A percentile compares a stretch with the other conserved stretches of the same genome.
phyloP scores from a whole-genome alignment of 2,888 invertebrate genomes.

The Blastobasis lacticolella region DNA sequence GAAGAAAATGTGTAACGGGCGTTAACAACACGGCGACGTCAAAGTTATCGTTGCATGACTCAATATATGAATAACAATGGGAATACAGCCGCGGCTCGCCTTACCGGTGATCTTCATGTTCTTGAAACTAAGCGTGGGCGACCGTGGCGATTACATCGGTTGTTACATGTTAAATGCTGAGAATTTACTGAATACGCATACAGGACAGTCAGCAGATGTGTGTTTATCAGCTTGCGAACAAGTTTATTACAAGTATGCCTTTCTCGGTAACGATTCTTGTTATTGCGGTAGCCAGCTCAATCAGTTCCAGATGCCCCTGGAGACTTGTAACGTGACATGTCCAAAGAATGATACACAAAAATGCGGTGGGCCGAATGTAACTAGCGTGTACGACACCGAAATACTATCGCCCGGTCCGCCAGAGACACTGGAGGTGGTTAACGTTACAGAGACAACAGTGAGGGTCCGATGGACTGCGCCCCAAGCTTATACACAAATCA shows the following conservation, averaged over 20 bases:
- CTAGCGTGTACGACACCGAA: slow-evolving; percentile 81
- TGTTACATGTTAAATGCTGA: slow-evolving; percentile 49
- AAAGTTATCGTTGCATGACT: slow-evolving; percentile 7
- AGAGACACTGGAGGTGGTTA: slow-evolving; percentile 69
- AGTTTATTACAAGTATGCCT: slow-evolving; percentile 60
- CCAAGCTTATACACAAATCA: slow-evolving; percentile 66
- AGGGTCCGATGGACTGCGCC: slow-evolving; percentile 75
- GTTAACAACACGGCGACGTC: slow-evolving; percentile 7
- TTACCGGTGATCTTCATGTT: slow-evolving; percentile 25
- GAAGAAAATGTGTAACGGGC: slow-evolving; percentile 12
- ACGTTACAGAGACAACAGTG: slow-evolving; percentile 77
- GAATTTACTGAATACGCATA: slow-evolving; percentile 53
- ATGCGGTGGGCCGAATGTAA: slow-evolving; percentile 80
- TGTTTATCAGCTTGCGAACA: slow-evolving; percentile 63
- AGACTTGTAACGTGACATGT: slow-evolving; percentile 74
- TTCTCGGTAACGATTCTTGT: slow-evolving; percentile 60
- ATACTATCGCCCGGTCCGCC: slow-evolving; percentile 81
- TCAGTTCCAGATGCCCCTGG: slow-evolving; percentile 50
- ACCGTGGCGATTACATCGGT: slow-evolving; percentile 61
- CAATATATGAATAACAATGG: slow-evolving; percentile 45
- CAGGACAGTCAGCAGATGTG: slow-evolving; percentile 63
- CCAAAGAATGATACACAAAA: slow-evolving; percentile 73
- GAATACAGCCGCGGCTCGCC: slow-evolving; percentile 24
- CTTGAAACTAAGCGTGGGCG: slow-evolving; percentile 25
- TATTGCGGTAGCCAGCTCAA: slow-evolving; percentile 61